phyloP scores from a whole-genome alignment of 1,140 invertebrate genomes.

The Lepidostoma basale region DNA sequence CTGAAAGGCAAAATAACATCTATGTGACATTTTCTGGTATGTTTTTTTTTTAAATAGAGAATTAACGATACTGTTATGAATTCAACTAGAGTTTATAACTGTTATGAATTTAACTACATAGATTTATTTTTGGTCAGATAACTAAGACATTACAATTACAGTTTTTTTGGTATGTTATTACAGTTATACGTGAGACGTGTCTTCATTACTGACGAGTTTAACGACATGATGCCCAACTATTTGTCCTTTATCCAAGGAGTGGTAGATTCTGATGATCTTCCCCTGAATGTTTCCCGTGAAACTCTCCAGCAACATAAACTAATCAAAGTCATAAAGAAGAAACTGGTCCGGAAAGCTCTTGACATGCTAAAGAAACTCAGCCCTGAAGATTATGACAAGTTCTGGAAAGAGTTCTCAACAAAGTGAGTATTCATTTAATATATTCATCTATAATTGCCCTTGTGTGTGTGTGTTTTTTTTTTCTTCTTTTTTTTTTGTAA shows the following conservation, averaged over 20 bases:
- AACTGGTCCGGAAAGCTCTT: constrained; percentile 93
- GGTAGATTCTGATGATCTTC: constrained; percentile 99
- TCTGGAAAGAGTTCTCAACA: constrained; percentile 99
- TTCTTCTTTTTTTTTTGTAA: no score
- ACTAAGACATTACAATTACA: no score
- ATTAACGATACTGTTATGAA: no score
- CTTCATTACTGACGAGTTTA: constrained; percentile 99
- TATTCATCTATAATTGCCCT: no score
- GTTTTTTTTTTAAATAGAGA: no score
- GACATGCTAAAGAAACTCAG: constrained; percentile 99
- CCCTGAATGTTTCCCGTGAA: constrained; percentile 97
- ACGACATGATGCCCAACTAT: constrained; percentile 99
- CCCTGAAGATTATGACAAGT: constrained; percentile 88
- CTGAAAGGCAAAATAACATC: no score
- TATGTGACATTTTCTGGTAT: no score
- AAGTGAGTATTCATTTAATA: constrained; percentile 70
- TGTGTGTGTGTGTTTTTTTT: no score
- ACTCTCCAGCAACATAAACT: constrained; percentile 99
- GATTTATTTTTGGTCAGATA: no score
- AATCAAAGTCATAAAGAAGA: constrained; percentile 99
- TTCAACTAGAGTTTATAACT: no score
- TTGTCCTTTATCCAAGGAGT: constrained; percentile 93
- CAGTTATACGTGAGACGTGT: constrained; percentile 93
- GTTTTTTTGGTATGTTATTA: constrained; percentile 43
- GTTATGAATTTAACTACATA: no score